These are phyloP conservation scores for Thalassoma bifasciatum DNA, from an alignment of 2,113 vertebrate species.

Conservation along the genomic window DNA sequence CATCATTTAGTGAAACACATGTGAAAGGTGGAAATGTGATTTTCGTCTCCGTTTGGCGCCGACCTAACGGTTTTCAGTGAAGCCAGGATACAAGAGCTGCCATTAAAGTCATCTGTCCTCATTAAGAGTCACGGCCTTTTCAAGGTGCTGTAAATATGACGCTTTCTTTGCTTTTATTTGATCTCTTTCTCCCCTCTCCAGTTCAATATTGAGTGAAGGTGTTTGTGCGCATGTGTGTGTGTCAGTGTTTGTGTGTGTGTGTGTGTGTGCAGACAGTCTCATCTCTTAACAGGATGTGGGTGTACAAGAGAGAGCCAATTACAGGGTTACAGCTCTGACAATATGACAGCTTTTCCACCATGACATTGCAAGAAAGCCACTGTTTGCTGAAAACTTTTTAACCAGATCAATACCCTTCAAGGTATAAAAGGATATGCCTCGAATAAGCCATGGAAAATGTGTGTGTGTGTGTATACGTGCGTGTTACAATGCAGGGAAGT, in stretches of 20 bases:
- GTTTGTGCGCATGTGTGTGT: not conserved
- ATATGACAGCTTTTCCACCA: slow-evolving; percentile 56
- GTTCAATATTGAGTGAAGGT: slow-evolving; percentile 11
- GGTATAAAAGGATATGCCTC: slow-evolving; percentile 37
- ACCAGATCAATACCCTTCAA: slow-evolving; percentile 60
- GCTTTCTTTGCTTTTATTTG: slow-evolving; percentile 41
- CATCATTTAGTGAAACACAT: slow-evolving; percentile 63
- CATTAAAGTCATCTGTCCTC: slow-evolving; percentile 70
- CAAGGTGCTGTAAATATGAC: slow-evolving; percentile 55
- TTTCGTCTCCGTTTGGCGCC: slow-evolving; percentile 64
- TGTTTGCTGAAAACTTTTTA: slow-evolving; percentile 44
- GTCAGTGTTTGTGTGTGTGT: not conserved
- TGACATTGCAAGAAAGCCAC: slow-evolving; percentile 48
- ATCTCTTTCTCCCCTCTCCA: slow-evolving; percentile 17
- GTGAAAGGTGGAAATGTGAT: slow-evolving; percentile 68
- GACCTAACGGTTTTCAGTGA: slow-evolving; percentile 48
- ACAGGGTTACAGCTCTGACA: slow-evolving; percentile 52
- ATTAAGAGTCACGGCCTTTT: slow-evolving; percentile 48
- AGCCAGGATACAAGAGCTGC: slow-evolving; percentile 24
- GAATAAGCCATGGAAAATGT: slow-evolving; percentile 44
- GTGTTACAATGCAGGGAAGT: slow-evolving; percentile 41
- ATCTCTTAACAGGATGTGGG: slow-evolving; percentile 55
- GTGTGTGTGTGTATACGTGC: slow-evolving; percentile 8
- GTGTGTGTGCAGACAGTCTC: slow-evolving; percentile 11
- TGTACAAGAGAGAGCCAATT: slow-evolving; percentile 61